Conservation (phyloP, 2,888 invertebrate genomes). For the Lamellibrachia satsuma region DNA sequence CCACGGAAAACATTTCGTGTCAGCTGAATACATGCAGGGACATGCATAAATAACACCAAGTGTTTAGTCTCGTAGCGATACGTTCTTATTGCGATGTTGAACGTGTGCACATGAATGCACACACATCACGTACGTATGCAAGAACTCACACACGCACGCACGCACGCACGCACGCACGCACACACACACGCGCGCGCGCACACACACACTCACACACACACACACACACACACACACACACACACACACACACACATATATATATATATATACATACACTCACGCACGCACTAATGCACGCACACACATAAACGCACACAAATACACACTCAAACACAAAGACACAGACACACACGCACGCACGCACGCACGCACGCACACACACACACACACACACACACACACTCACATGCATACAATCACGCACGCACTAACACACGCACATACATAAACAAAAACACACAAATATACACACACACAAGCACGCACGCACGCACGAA, state of each 20-base stretch:
- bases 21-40: not conserved
- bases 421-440: too few species aligned
- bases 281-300: not conserved
- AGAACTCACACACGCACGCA: not conserved
- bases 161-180: not conserved
- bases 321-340: not conserved
- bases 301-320: not conserved
- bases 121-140: not conserved
- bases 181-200: too few species aligned
- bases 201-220: too few species aligned
- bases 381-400: too few species aligned
- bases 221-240: not conserved
- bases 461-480: too few species aligned
- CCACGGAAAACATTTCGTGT: not conserved
- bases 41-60: too few species aligned
- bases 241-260: not conserved
- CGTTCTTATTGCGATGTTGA: too few species aligned
- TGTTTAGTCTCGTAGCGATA: too few species aligned
- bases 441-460: too few species aligned
- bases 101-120: not conserved
- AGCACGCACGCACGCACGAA: too few species aligned
- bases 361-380: too few species aligned
- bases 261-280: not conserved
- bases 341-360: not conserved
- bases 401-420: too few species aligned